Evolutionary conservation across 2,797 vertebrate species (phyloP).

Genomic region (Girardinus metallicus): DNA sequence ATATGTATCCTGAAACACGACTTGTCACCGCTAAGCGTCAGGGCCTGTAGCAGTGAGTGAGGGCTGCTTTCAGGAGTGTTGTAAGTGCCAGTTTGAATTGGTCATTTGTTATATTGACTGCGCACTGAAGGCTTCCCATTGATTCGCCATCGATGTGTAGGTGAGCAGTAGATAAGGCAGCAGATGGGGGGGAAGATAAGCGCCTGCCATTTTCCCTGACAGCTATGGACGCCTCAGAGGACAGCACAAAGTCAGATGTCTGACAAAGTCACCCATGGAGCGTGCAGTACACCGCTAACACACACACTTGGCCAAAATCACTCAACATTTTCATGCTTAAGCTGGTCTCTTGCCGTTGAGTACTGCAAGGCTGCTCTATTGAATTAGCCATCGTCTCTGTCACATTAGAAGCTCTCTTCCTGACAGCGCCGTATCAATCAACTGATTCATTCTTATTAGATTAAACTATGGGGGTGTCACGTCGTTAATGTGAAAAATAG

Average conservation of each 20-base stretch:
- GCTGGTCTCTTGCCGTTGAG: conserved; percentile 38
- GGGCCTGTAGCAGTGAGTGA: conserved; percentile 4
- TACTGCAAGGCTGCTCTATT: conserved; percentile 52
- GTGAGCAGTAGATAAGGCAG: conserved; percentile 78
- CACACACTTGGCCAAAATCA: conserved; percentile 30
- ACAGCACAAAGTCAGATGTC: conserved; percentile 73
- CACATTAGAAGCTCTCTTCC: conserved; percentile 57
- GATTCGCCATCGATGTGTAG: conserved; percentile 78
- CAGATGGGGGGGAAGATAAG: conserved; percentile 72
- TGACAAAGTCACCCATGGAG: conserved; percentile 62
- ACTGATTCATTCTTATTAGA: conserved; percentile 74
- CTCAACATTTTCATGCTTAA: conserved; percentile 14
- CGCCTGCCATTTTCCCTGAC: conserved; percentile 67
- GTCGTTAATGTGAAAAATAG: conserved; percentile 77
- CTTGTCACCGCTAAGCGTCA: not conserved
- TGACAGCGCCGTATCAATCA: conserved; percentile 75
- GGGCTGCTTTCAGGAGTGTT: conserved; percentile 43
- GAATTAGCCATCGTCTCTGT: conserved; percentile 67
- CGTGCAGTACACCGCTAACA: not conserved
- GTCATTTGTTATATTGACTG: conserved; percentile 76
- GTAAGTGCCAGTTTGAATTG: conserved; percentile 62
- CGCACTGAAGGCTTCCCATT: conserved; percentile 71
- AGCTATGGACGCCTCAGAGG: conserved; percentile 55
- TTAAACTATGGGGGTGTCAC: conserved; percentile 69
- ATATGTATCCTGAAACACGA: not conserved